Evolutionary conservation across 2,113 vertebrate genomes (phyloP).

Genomic region (Alouatta palliata): DNA sequence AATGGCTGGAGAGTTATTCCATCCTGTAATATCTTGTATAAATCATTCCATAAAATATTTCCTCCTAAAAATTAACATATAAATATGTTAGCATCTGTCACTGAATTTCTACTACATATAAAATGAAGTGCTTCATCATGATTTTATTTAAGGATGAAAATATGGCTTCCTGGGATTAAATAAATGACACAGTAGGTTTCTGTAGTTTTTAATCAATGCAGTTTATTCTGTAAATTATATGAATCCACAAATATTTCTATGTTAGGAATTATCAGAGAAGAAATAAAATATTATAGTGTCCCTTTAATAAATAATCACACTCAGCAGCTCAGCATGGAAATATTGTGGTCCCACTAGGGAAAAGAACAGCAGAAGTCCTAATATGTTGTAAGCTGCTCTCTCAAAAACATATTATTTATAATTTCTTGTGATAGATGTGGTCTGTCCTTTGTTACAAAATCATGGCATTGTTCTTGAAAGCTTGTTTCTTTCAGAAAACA

Average conservation of each 20-base stretch:
- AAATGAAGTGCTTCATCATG: not conserved
- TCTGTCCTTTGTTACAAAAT: not conserved
- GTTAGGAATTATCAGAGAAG: not conserved
- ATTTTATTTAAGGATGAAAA: slow-evolving; percentile 43
- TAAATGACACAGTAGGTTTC: not conserved
- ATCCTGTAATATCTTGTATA: slow-evolving; percentile 32
- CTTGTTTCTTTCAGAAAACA: not conserved
- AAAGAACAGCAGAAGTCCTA: accelerated
- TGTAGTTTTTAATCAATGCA: not conserved
- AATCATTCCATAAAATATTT: slow-evolving; percentile 37
- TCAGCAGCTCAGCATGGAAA: not conserved
- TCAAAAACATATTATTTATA: not conserved
- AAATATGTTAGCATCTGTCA: not conserved
- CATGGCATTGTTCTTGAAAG: not conserved
- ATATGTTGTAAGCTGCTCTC: not conserved
- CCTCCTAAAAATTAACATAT: slow-evolving; percentile 18
- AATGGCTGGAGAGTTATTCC: not conserved
- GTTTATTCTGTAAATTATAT: not conserved
- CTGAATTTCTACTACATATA: not conserved
- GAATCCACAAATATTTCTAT: not conserved
- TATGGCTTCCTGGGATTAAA: not conserved
- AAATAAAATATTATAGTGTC: not conserved
- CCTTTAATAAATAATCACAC: not conserved
- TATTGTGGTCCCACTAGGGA: not conserved
- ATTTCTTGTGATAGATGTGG: not conserved